Evolutionary conservation across 1,140 invertebrate species (phyloP), one percentile per base, ranked within the genome.

Genomic region (Nilaparvata lugens): DNA sequence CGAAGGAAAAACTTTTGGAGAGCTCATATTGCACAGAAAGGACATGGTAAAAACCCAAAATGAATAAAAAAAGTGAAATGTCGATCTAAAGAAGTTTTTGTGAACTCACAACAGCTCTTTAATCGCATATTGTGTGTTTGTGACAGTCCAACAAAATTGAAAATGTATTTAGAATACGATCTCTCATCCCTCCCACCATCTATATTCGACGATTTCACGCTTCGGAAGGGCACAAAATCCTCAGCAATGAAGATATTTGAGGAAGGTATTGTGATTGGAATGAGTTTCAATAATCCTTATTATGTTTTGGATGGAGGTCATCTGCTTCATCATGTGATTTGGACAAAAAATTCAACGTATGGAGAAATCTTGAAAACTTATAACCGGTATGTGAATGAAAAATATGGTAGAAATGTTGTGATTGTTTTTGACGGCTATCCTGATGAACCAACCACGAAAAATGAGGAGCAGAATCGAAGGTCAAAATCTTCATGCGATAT

Each of bases 91-190:
- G 18, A 48, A 18, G 38, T 53, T 5, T n/a, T 35, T 42, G 62
- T 63, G 1, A 62, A 62, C 40, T 28, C 60, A 14, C 56, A 62
- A 60, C 60, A 62, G 57, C 25, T 62, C 19, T 62, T 62, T 21
- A 59, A 62, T 52, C 6, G 60, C 6, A 62, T 62, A 2, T 16
- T 62, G n/a, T 62, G 61, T 62, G 24, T 62, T 2, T 43, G 23
- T 62, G 24, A 58, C 11, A 52, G 58, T 19, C 9, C 23, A n/a
- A 6, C 18, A 24, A 58, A 62, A 19, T 52, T 62, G 21, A 55
- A 59, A 52, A 53, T 13, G 2, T 62, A 62, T 51, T 4, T 62
- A n/a, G 40, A 61, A 48, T 62, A 62, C 28, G 60, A 62, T 28
- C 38, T 62, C 14, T 25, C 60, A 28, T 42, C 60, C 6, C 56